Conservation (phyloP, 2,113 vertebrate species). For the Campylomormyrus tamandua region DNA sequence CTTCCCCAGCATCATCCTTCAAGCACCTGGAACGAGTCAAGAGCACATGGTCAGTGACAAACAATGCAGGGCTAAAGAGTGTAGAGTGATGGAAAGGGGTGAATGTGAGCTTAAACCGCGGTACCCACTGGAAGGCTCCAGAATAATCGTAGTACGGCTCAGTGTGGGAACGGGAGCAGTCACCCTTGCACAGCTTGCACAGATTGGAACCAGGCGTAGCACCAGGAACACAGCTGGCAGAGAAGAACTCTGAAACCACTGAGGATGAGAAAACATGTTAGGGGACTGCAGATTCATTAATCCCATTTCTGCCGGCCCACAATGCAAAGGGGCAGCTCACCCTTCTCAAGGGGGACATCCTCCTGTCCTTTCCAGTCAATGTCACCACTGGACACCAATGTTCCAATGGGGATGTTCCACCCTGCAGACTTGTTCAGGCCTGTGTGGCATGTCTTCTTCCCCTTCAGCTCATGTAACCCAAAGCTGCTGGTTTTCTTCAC, state of each 20-base stretch:
- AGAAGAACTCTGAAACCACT: background rate
- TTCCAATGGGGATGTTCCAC: constrained; percentile 72
- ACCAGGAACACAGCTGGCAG: constrained; percentile 39
- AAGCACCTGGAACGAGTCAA: constrained; percentile 66
- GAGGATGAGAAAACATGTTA: background rate
- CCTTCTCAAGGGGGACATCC: constrained; percentile 53
- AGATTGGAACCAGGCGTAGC: background rate
- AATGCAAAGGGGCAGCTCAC: constrained; percentile 47
- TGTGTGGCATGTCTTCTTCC: too few relatives aligned
- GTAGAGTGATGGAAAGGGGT: background rate
- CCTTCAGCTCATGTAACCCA: too few relatives aligned
- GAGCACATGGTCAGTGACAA: background rate
- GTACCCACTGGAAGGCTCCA: constrained; percentile 73
- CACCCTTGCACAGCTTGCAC: constrained; percentile 28
- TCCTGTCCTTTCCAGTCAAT: constrained; percentile 60
- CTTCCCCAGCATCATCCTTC: constrained; percentile 62
- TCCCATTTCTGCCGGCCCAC: background rate
- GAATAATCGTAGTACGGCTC: constrained; percentile 60
- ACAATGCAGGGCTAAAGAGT: background rate
- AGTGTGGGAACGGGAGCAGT: constrained; percentile 53
- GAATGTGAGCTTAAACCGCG: background rate
- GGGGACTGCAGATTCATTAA: background rate
- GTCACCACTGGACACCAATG: constrained; percentile 30
- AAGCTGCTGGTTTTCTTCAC: too few relatives aligned
- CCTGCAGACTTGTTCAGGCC: constrained; percentile 51